These are phyloP conservation scores for Chironex yamaguchii DNA, from an alignment of 30 jellyfish, hydroid and myxozoan genomes.

Conservation along the genomic window DNA sequence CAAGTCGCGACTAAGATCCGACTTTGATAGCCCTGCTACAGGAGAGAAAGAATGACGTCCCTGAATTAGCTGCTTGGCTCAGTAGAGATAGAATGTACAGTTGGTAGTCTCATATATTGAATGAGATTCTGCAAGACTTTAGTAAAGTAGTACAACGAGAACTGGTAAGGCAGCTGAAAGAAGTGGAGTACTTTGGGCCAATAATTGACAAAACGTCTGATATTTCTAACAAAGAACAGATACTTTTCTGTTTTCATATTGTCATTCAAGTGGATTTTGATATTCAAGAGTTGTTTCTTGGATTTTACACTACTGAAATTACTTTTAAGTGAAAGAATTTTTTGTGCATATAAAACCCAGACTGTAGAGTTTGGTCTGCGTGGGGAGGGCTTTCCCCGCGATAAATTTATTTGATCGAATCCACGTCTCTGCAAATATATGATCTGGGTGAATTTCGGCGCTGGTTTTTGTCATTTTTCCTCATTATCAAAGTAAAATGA, in stretches of 20 bases:
- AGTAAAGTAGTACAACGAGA: slow-evolving; percentile 46
- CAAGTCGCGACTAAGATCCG: slow-evolving; percentile 18
- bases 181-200: slow-evolving; percentile 41
- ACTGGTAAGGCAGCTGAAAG: slow-evolving; percentile 43
- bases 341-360: too few species aligned
- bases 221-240: slow-evolving; percentile 51
- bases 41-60: slow-evolving; percentile 35
- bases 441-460: too few species aligned
- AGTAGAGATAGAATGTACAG: slow-evolving; percentile 40
- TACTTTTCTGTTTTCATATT: slow-evolving; percentile 7
- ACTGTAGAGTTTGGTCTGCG: too few species aligned
- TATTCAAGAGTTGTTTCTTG: slow-evolving; percentile 2
- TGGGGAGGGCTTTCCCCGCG: too few species aligned
- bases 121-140: slow-evolving; percentile 54
- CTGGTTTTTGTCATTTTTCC: too few species aligned
- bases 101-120: slow-evolving; percentile 35
- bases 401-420: too few species aligned
- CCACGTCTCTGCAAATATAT: too few species aligned
- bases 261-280: neutral
- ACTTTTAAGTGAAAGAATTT: too few species aligned
- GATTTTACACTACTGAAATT: neutral
- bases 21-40: slow-evolving; percentile 50
- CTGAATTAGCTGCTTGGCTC: slow-evolving; percentile 65
- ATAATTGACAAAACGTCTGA: slow-evolving; percentile 31
- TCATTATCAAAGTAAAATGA: too few species aligned